A percentile compares a stretch with the other conserved stretches of the same genome.
Conservation (phyloP, 1,140 invertebrate genomes). For the Bursaphelenchus mucronatus region DNA sequence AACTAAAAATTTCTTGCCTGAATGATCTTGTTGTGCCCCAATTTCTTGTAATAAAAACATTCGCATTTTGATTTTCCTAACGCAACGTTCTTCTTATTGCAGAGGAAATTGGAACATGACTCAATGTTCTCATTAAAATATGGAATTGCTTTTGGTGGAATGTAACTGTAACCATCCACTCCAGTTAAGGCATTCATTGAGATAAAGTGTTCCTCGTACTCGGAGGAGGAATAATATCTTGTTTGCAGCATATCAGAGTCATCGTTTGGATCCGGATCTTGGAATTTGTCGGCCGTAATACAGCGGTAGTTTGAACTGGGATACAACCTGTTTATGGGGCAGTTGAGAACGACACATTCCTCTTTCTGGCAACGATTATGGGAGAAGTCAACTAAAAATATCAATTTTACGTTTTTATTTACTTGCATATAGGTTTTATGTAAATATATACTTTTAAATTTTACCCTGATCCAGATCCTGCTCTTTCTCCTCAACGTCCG, state of each 20-base stretch:
- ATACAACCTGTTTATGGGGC: neutral
- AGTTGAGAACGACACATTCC: neutral
- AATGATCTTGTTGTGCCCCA: slow-evolving; percentile 15
- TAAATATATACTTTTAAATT: slow-evolving; percentile 7
- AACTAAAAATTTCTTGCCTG: neutral
- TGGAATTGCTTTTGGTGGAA: slow-evolving; percentile 3
- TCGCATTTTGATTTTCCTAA: slow-evolving; percentile 1
- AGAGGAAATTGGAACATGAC: neutral
- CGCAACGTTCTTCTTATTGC: slow-evolving; percentile 7
- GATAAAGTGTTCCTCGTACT: slow-evolving; percentile 20
- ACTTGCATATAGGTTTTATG: neutral
- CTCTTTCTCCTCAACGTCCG: neutral
- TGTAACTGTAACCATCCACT: slow-evolving; percentile 19
- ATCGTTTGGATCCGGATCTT: slow-evolving; percentile 1
- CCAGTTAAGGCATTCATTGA: slow-evolving; percentile 4
- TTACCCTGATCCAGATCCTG: neutral
- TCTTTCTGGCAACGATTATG: neutral
- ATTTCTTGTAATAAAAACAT: slow-evolving; percentile 15
- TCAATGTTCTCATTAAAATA: neutral
- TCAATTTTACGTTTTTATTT: neutral
- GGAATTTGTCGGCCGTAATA: neutral
- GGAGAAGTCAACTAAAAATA: slow-evolving; percentile 1
- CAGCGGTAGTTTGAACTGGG: neutral
- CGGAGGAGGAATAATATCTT: slow-evolving; percentile 1
- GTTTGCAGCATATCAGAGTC: slow-evolving; percentile 5